Conservation (phyloP, 1,140 invertebrate species). For the Caenorhabditis briggsae region DNA sequence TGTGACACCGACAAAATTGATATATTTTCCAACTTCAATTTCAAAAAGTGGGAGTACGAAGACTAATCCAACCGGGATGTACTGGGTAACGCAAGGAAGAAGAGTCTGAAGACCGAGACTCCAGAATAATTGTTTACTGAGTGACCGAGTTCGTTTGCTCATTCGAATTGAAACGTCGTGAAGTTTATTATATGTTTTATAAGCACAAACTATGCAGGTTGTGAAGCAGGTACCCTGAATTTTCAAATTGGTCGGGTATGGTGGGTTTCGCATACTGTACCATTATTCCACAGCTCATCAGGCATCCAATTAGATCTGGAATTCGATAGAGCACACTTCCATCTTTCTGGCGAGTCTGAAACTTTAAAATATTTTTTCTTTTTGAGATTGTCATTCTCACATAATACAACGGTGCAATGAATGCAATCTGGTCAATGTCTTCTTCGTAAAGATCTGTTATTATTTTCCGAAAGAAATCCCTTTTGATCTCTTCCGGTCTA, state of each 20-base stretch:
- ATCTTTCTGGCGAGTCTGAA: slow-evolving; percentile 9
- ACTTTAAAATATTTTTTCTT: no score
- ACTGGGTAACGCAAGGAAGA: slow-evolving; percentile 9
- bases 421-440: slow-evolving; percentile 18
- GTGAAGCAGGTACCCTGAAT: not conserved
- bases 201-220: not conserved
- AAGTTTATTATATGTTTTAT: not conserved
- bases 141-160: not conserved
- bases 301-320: not conserved
- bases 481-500: not conserved
- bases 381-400: not conserved
- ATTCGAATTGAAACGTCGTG: not conserved
- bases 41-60: slow-evolving; percentile 18
- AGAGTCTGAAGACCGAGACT: slow-evolving; percentile 15
- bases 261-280: not conserved
- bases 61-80: slow-evolving; percentile 9
- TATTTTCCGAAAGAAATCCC: slow-evolving; percentile 3
- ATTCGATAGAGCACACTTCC: not conserved
- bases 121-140: slow-evolving; percentile 17
- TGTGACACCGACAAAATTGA: not conserved
- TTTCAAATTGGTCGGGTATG: no score
- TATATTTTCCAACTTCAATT: not conserved
- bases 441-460: not conserved
- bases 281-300: not conserved
- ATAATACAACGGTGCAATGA: slow-evolving; percentile 23